Conservation (phyloP, 2,888 invertebrate species). For the Didymodactylos carnosus region DNA sequence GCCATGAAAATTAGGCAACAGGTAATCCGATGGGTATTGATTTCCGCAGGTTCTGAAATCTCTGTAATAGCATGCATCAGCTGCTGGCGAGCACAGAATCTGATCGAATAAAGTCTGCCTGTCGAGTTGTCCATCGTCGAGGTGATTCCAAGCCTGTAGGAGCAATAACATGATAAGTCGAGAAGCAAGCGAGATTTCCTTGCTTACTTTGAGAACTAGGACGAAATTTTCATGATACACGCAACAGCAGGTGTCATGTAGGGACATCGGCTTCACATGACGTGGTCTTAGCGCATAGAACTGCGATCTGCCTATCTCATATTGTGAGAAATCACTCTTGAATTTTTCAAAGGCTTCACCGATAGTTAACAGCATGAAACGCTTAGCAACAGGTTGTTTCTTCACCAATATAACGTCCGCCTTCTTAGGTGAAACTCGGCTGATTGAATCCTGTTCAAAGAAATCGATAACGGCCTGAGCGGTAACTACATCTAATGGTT, state of each 20-base stretch:
- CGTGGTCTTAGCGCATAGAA: background rate
- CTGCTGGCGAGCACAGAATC: background rate
- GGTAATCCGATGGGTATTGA: background rate
- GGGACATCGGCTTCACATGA: background rate
- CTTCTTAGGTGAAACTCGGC: background rate
- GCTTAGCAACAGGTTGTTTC: background rate
- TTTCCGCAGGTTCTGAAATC: background rate
- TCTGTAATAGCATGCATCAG: background rate
- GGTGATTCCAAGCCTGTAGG: background rate
- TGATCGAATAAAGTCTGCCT: background rate
- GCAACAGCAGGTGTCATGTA: background rate
- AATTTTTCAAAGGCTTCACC: background rate
- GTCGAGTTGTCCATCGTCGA: background rate
- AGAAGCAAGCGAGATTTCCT: background rate
- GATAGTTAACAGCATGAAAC: background rate
- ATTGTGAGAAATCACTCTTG: background rate
- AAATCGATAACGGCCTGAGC: background rate
- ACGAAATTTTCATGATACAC: background rate
- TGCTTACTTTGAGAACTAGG: background rate
- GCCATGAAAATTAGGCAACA: background rate
- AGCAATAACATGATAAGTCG: background rate
- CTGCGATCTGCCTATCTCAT: background rate
- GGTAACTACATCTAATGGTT: background rate
- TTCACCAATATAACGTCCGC: background rate
- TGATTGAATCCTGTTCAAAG: background rate